Conservation (phyloP, 2,113 vertebrate genomes). For the Epinephelus fuscoguttatus region DNA sequence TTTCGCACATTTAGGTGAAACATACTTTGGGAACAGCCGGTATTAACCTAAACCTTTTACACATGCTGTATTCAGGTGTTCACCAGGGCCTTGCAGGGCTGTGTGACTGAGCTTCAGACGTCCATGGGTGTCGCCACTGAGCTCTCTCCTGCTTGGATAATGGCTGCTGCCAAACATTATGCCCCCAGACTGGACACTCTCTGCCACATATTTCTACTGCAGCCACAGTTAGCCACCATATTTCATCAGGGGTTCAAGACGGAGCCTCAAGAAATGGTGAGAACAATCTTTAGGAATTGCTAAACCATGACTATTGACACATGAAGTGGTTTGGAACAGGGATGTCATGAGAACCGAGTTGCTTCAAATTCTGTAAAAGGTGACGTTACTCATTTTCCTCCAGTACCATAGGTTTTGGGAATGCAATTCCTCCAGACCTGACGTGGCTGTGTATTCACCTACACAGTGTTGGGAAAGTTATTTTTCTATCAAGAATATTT, state of each 20-base stretch:
- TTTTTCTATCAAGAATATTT: too few species aligned
- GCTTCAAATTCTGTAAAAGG: too few species aligned
- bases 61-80: slow-evolving; percentile 66
- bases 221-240: slow-evolving; percentile 62
- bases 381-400: too few species aligned
- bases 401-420: too few species aligned
- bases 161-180: slow-evolving; percentile 70
- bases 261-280: slow-evolving; percentile 72
- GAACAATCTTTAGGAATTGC: not conserved
- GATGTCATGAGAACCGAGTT: too few species aligned
- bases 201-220: slow-evolving; percentile 73
- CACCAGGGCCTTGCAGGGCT: slow-evolving; percentile 63
- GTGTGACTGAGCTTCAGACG: slow-evolving; percentile 75
- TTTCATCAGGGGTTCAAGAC: slow-evolving; percentile 18
- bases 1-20: not conserved
- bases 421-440: too few species aligned
- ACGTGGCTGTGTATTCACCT: too few species aligned
- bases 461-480: too few species aligned
- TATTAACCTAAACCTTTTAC: not conserved
- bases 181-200: slow-evolving; percentile 77
- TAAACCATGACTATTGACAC: not conserved
- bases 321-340: not conserved
- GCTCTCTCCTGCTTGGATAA: slow-evolving; percentile 82
- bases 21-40: not conserved
- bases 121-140: slow-evolving; percentile 28